Percentiles rank a stretch among this genome's conserved stretches.
phyloP scores from a whole-genome alignment of 1,140 invertebrate genomes.

The Temnothorax longispinosus region DNA sequence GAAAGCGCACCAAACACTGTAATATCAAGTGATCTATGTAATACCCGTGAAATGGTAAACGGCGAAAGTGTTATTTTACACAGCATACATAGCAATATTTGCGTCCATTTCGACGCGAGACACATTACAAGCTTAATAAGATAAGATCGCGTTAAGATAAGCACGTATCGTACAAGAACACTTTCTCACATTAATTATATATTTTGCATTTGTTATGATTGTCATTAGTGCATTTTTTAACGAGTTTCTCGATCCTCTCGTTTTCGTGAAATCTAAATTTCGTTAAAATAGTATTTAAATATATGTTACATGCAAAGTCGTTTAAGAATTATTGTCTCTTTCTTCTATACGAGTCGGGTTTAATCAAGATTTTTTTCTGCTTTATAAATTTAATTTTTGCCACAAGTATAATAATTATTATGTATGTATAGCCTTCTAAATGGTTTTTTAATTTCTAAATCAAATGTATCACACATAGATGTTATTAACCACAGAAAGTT shows the following conservation, averaged over 20 bases:
- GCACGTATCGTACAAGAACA: not conserved
- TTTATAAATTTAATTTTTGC: not conserved
- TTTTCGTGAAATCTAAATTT: constrained; percentile 4
- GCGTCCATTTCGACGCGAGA: not conserved
- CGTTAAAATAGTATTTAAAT: not conserved
- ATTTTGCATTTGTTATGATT: constrained; percentile 7
- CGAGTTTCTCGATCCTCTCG: not conserved
- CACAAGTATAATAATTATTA: not conserved
- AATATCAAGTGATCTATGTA: constrained; percentile 52
- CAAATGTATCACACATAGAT: not conserved
- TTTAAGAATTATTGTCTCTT: not conserved
- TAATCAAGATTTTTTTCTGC: not conserved
- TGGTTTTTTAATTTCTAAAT: not conserved
- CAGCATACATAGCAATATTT: not conserved
- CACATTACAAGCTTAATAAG: not conserved
- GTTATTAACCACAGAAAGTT: not conserved
- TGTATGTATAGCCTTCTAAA: not conserved
- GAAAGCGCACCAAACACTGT: constrained; percentile 15
- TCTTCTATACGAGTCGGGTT: not conserved
- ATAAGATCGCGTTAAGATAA: constrained; percentile 25
- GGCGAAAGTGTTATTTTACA: constrained; percentile 47
- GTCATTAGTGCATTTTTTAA: not conserved
- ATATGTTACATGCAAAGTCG: not conserved
- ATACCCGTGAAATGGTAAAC: constrained; percentile 34
- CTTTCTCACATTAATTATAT: constrained; percentile 54